Percentiles rank a stretch among this genome's conserved stretches.
phyloP scores from a whole-genome alignment of 2,113 vertebrate genomes.

The Ptilonorhynchus violaceus region DNA sequence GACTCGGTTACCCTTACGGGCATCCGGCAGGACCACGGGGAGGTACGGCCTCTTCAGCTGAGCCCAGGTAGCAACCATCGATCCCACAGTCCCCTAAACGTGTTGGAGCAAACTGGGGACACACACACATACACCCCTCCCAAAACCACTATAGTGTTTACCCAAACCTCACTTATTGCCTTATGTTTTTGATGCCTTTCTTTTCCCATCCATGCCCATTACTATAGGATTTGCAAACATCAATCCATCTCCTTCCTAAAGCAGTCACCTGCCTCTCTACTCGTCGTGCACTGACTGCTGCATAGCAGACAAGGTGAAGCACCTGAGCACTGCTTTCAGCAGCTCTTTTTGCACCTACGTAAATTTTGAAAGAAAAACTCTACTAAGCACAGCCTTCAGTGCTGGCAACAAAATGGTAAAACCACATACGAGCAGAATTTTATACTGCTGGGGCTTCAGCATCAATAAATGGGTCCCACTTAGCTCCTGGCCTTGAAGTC shows the following conservation, averaged over 20 bases:
- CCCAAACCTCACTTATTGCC: not conserved
- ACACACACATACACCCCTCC: not conserved
- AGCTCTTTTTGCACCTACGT: not conserved
- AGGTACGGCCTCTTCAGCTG: too few relatives aligned
- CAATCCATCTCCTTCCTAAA: not conserved
- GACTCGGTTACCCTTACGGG: too few relatives aligned
- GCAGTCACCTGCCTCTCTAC: not conserved
- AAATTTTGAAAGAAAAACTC: not conserved
- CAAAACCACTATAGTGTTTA: not conserved
- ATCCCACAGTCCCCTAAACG: not conserved
- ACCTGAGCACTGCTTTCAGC: fast-evolving
- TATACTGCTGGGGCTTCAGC: not conserved
- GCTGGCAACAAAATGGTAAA: not conserved
- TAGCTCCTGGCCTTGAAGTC: not conserved
- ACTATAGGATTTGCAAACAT: not conserved
- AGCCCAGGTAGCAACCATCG: too few relatives aligned
- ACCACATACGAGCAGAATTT: not conserved
- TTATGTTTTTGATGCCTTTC: not conserved
- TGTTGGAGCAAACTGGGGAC: not conserved
- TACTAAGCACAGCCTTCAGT: not conserved
- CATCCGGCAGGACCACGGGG: too few relatives aligned
- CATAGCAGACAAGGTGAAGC: not conserved
- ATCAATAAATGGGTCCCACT: not conserved
- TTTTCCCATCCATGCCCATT: not conserved
- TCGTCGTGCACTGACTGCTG: not conserved